Conservation (phyloP, 2,113 vertebrate species). For the Circaetus gallicus region DNA sequence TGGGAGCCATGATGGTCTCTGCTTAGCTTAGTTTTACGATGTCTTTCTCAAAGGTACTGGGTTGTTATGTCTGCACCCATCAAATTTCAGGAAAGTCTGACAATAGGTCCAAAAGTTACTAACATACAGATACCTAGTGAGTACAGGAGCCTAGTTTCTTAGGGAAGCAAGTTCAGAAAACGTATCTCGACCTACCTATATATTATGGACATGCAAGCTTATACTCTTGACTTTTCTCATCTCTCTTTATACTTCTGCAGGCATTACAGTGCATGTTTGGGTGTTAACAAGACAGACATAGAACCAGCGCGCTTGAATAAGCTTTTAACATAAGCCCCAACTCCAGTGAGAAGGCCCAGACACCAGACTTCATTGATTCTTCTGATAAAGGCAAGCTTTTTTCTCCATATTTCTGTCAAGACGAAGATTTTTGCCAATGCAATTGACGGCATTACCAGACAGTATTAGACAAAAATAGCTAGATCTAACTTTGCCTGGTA, state of each 20-base stretch:
- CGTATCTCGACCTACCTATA: not conserved
- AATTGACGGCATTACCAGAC: conserved; percentile 99
- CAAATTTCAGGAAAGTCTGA: not conserved
- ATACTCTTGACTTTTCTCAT: not conserved
- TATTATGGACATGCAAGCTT: rapidly evolving
- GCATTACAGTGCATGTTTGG: rapidly evolving
- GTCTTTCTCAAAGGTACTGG: not conserved
- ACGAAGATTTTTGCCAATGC: conserved; percentile 72
- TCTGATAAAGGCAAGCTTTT: not conserved
- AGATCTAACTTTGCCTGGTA: conserved; percentile 99
- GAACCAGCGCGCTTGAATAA: not conserved
- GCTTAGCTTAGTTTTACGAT: not conserved
- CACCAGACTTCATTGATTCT: not conserved
- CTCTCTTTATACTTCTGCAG: not conserved
- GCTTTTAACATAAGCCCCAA: not conserved
- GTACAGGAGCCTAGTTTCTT: not conserved
- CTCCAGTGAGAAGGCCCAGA: not conserved
- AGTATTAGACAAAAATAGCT: conserved; percentile 94
- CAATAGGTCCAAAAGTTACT: not conserved
- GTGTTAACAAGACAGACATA: not conserved
- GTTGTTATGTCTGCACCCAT: not conserved
- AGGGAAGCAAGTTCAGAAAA: not conserved
- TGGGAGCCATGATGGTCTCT: not conserved
- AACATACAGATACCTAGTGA: too few relatives aligned
- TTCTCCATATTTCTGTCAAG: not conserved